Evolutionary conservation across 2,888 invertebrate genomes (phyloP).

Genomic region (Acleris literana): DNA sequence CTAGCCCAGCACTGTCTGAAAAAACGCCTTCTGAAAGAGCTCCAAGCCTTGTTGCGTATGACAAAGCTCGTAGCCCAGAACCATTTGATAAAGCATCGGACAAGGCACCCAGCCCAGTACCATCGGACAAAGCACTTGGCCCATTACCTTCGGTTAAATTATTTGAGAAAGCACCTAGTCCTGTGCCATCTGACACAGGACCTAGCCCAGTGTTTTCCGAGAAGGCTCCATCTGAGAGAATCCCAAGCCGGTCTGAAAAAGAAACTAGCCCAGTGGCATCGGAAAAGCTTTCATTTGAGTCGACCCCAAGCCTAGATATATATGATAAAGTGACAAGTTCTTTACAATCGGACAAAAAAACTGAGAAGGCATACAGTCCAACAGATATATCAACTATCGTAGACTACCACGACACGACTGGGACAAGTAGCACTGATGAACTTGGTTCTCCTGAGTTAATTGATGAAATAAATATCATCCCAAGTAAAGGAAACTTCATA

Average conservation of each 20-base stretch:
- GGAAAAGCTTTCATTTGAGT: slow-evolving; percentile 25
- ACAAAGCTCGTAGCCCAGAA: slow-evolving; percentile 27
- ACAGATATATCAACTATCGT: too few species aligned
- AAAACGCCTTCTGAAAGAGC: slow-evolving; percentile 1
- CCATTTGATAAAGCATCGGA: slow-evolving; percentile 16
- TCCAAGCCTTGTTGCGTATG: slow-evolving; percentile 10
- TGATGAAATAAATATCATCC: background rate
- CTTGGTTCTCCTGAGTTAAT: slow-evolving; percentile 5
- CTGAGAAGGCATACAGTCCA: background rate
- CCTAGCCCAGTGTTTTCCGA: slow-evolving; percentile 4
- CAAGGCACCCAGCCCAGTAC: slow-evolving; percentile 12
- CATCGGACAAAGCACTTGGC: slow-evolving; percentile 20
- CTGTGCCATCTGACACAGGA: background rate
- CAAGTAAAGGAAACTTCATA: background rate
- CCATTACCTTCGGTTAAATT: slow-evolving; percentile 25
- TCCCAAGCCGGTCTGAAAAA: background rate
- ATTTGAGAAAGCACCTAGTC: slow-evolving; percentile 4
- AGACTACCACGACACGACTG: too few species aligned
- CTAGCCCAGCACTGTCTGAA: background rate
- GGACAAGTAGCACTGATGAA: background rate
- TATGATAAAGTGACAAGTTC: slow-evolving; percentile 2
- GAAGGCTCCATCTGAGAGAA: background rate
- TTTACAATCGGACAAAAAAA: slow-evolving; percentile 1
- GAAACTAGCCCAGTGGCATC: background rate
- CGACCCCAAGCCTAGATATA: too few species aligned